Evolutionary conservation across 2,888 invertebrate species (phyloP).

Genomic region (Allolobophora icterica): DNA sequence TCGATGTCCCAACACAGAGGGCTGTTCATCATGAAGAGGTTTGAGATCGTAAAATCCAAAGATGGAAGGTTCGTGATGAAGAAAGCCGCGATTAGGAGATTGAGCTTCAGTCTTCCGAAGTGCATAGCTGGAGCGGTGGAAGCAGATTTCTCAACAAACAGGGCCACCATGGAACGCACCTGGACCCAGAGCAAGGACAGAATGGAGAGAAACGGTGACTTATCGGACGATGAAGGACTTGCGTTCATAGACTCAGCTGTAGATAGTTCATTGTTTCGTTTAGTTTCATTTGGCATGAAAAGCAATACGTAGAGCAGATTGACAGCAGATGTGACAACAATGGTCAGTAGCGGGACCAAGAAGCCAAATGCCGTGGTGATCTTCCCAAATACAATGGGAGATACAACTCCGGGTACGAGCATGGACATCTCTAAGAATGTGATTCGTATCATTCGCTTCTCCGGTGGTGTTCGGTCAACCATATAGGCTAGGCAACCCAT

Average conservation of each 20-base stretch:
- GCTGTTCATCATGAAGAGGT: conserved; percentile 38
- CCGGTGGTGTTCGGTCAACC: conserved; percentile 39
- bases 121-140: neutral
- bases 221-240: neutral
- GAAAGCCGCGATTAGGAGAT: conserved; percentile 31
- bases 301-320: conserved; percentile 39
- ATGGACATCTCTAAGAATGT: conserved; percentile 40
- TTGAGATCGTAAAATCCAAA: neutral
- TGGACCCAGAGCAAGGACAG: neutral
- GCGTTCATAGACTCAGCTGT: neutral
- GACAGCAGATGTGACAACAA: conserved; percentile 20
- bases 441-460: conserved; percentile 39
- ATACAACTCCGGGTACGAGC: conserved; percentile 37
- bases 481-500: conserved; percentile 44
- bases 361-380: conserved; percentile 35
- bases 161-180: conserved; percentile 9
- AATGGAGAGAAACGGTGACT: neutral
- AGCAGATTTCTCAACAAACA: conserved; percentile 32
- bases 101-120: conserved; percentile 32
- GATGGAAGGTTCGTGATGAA: conserved; percentile 31
- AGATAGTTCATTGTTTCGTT: neutral
- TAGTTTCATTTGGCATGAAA: conserved; percentile 43
- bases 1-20: conserved; percentile 39
- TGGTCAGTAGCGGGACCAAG: conserved; percentile 33
- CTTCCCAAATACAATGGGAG: conserved; percentile 34